Conservation (phyloP, 1,140 invertebrate species). For the Archivesica marissinica region DNA sequence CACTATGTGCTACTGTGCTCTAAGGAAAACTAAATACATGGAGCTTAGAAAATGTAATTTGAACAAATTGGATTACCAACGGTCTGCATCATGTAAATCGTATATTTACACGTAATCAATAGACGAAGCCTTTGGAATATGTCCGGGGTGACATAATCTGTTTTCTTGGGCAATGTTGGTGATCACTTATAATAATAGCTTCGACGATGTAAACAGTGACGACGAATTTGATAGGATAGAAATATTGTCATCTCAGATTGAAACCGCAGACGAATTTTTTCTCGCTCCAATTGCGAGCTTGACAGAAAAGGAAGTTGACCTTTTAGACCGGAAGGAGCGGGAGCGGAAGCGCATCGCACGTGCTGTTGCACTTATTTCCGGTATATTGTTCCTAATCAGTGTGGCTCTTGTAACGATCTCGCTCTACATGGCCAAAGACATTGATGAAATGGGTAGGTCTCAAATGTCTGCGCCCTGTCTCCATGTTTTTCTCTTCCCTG, state of each 20-base stretch:
- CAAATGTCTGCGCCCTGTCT: too few relatives aligned
- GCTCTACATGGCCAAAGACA: constrained; percentile 63
- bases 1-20: neutral
- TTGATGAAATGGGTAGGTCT: constrained; percentile 64
- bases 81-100: neutral
- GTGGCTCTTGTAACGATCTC: constrained; percentile 57
- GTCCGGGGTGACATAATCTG: constrained; percentile 28
- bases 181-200: constrained; percentile 54
- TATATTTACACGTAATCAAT: neutral
- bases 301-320: constrained; percentile 50
- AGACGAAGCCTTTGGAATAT: neutral
- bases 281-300: constrained; percentile 34
- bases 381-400: constrained; percentile 55
- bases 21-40: neutral
- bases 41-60: neutral
- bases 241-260: constrained; percentile 59
- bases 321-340: constrained; percentile 25
- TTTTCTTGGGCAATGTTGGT: constrained; percentile 43
- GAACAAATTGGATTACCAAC: neutral
- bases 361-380: constrained; percentile 54
- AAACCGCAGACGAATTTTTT: constrained; percentile 55
- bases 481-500: too few relatives aligned
- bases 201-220: constrained; percentile 52
- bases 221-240: constrained; percentile 62
- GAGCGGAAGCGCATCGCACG: constrained; percentile 56